Conservation (phyloP, 2,797 vertebrate genomes). For the Coregonus suidteri region DNA sequence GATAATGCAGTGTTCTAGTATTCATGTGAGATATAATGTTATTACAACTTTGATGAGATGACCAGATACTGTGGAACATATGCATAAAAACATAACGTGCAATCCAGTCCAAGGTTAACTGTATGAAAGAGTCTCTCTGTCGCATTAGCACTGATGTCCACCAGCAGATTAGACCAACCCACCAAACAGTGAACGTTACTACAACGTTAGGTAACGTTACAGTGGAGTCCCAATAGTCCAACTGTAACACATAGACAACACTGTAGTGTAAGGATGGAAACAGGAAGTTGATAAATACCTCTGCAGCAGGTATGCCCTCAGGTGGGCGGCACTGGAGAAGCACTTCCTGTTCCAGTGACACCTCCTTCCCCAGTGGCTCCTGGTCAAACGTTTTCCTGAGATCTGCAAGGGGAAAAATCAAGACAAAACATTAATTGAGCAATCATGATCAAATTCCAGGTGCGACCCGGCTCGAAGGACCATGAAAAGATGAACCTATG, state of each 20-base stretch:
- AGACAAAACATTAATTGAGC: constrained; percentile 6
- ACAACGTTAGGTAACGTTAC: not conserved
- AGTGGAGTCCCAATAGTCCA: not conserved
- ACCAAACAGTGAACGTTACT: not conserved
- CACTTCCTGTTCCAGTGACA: constrained; percentile 94
- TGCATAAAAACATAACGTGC: not conserved
- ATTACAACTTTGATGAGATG: not conserved
- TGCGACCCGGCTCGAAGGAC: not conserved
- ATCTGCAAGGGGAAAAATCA: constrained; percentile 71
- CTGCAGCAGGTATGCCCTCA: constrained; percentile 91
- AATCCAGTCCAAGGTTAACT: too few species aligned
- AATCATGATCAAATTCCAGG: not conserved
- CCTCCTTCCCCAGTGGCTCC: constrained; percentile 94
- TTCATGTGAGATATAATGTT: not conserved
- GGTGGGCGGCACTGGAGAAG: constrained; percentile 94
- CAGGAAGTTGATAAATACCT: constrained; percentile 71
- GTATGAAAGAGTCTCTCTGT: not conserved
- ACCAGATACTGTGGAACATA: not conserved
- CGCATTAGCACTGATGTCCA: not conserved
- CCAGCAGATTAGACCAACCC: constrained; percentile 8
- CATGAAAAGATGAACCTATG: not conserved
- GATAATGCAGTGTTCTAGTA: not conserved
- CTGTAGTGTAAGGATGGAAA: not conserved
- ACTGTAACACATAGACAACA: too few species aligned
- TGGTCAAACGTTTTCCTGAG: constrained; percentile 95